Evolutionary conservation across 2,888 invertebrate species (phyloP).

Genomic region (Drosophila prolongata): DNA sequence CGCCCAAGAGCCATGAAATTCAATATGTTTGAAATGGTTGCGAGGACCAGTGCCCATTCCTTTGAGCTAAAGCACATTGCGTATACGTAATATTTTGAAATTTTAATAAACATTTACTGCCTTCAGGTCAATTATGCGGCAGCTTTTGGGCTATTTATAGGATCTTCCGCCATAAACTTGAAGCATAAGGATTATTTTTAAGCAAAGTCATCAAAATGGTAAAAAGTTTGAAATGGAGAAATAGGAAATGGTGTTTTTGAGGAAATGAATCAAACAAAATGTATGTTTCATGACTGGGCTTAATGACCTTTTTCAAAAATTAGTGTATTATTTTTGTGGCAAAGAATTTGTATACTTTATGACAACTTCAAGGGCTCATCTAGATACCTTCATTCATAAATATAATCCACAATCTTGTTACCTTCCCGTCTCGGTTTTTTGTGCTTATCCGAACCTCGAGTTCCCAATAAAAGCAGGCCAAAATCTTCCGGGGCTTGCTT

Average conservation of each 20-base stretch:
- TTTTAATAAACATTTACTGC: slow-evolving; percentile 56
- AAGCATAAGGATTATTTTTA: slow-evolving; percentile 42
- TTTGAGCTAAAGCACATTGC: slow-evolving; percentile 8
- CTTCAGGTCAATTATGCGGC: slow-evolving; percentile 48
- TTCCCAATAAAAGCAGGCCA: neutral
- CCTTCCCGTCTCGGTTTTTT: neutral
- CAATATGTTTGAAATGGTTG: slow-evolving; percentile 55
- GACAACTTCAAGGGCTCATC: neutral
- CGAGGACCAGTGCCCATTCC: neutral
- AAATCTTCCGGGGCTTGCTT: slow-evolving; percentile 1
- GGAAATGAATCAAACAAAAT: neutral
- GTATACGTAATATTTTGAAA: slow-evolving; percentile 52
- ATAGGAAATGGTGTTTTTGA: neutral
- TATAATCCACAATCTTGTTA: neutral
- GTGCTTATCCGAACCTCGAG: neutral
- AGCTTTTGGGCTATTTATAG: slow-evolving; percentile 22
- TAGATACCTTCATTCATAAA: neutral
- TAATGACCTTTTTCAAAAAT: no score
- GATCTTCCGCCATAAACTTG: slow-evolving; percentile 42
- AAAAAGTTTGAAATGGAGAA: neutral
- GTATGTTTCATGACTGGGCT: neutral
- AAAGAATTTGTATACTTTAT: neutral
- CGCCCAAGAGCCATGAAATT: slow-evolving; percentile 55
- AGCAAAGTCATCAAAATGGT: slow-evolving; percentile 25
- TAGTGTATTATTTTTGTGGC: neutral